A percentile compares a stretch with the other conserved stretches of the same genome.
Conservation (phyloP, 2,797 vertebrate genomes). For the Danio choprae region DNA sequence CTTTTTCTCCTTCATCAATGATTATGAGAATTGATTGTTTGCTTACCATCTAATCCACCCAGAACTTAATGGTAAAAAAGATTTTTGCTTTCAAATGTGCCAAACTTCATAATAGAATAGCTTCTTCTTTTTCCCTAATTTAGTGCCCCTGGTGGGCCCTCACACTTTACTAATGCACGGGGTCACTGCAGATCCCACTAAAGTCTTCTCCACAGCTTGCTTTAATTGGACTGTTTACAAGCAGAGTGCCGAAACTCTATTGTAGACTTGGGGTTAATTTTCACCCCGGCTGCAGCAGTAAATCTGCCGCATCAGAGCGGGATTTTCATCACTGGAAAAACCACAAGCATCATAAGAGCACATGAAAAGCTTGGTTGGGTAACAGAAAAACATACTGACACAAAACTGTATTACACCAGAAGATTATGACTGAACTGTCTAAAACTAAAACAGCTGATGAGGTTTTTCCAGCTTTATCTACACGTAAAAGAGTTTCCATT, state of each 20-base stretch:
- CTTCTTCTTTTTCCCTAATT: not conserved
- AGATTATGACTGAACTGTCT: constrained; percentile 35
- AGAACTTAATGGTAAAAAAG: no score
- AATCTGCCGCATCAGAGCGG: constrained; percentile 29
- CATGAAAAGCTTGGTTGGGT: constrained; percentile 35
- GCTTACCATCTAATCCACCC: no score
- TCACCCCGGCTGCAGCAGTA: constrained; percentile 42
- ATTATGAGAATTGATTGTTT: no score
- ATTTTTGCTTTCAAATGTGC: no score
- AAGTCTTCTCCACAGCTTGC: constrained; percentile 33
- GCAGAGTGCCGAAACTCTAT: constrained; percentile 29
- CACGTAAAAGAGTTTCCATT: constrained; percentile 49
- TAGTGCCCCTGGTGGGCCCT: not conserved
- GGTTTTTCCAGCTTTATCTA: constrained; percentile 48
- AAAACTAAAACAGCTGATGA: constrained; percentile 52
- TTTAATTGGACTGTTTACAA: constrained; percentile 44
- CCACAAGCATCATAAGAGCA: constrained; percentile 24
- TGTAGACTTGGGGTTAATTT: constrained; percentile 52
- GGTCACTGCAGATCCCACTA: constrained; percentile 5
- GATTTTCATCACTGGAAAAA: constrained; percentile 41
- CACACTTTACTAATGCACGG: constrained; percentile 20
- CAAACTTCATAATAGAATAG: no score
- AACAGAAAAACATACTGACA: constrained; percentile 30
- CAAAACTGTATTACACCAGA: constrained; percentile 32
- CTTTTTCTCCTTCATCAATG: no score